A percentile compares a stretch with the other conserved stretches of the same genome.
Evolutionary conservation across 1,140 invertebrate genomes (phyloP).

Genomic region (Heliconius hermathena): DNA sequence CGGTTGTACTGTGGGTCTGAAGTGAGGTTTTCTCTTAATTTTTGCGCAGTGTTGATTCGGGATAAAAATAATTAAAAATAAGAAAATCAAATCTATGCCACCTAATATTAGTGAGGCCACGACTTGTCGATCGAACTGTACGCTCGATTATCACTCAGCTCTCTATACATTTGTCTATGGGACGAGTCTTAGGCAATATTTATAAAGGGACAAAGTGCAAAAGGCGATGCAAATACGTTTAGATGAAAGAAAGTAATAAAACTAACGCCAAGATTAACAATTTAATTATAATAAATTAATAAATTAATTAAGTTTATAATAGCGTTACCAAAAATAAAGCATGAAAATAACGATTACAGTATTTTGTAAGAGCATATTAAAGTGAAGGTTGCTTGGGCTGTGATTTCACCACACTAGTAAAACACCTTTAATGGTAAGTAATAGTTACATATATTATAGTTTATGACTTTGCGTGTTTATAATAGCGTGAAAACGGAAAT

Average conservation of each 20-base stretch:
- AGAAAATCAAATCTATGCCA: too few relatives aligned
- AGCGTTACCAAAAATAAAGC: conserved; percentile 6
- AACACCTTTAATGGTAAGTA: conserved; percentile 7
- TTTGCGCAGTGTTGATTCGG: too few relatives aligned
- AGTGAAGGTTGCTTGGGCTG: conserved; percentile 13
- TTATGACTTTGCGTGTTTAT: neutral
- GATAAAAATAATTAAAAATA: too few relatives aligned
- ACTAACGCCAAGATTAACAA: neutral
- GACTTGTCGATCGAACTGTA: too few relatives aligned
- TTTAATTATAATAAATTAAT: neutral
- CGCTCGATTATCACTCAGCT: neutral
- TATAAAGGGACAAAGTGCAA: too few relatives aligned
- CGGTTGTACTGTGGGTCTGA: too few relatives aligned
- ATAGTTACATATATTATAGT: conserved; percentile 3
- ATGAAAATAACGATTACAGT: conserved; percentile 6
- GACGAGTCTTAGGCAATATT: too few relatives aligned
- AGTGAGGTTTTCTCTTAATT: too few relatives aligned
- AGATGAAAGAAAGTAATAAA: neutral
- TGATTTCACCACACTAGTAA: conserved; percentile 5
- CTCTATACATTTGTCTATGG: too few relatives aligned
- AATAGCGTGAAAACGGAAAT: neutral
- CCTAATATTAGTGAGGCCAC: too few relatives aligned
- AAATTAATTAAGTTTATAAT: neutral
- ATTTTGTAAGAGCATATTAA: conserved; percentile 13
- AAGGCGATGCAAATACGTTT: neutral